phyloP scores from a whole-genome alignment of 2,888 invertebrate species.

The Zhuqinia jingwanae region DNA sequence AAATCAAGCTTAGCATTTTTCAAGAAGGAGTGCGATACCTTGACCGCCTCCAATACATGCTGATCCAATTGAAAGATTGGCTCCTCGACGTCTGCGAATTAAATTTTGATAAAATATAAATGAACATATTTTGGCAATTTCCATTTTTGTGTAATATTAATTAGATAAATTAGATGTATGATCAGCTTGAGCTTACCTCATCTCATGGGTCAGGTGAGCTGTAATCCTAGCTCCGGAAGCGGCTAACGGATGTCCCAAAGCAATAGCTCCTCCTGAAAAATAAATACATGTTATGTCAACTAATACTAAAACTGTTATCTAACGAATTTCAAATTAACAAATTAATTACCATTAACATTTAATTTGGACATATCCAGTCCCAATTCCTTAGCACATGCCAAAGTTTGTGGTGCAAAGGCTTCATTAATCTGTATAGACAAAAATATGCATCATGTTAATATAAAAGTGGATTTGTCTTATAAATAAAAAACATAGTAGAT shows the following conservation, averaged over 20 bases:
- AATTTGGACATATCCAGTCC: conserved; percentile 92
- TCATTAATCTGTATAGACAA: conserved; percentile 91
- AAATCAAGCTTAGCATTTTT: conserved; percentile 82
- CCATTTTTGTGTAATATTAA: conserved; percentile 56
- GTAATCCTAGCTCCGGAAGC: conserved; percentile 97
- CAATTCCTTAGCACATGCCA: conserved; percentile 95
- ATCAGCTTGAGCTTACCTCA: conserved; percentile 94
- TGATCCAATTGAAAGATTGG: conserved; percentile 94
- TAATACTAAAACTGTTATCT: too few relatives aligned
- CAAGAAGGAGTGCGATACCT: conserved; percentile 96
- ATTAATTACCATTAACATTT: conserved; percentile 95
- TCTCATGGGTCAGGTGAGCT: conserved; percentile 93
- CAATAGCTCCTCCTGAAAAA: conserved; percentile 80
- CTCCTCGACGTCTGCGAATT: conserved; percentile 87
- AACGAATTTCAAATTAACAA: too few relatives aligned
- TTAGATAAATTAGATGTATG: too few relatives aligned
- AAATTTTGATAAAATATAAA: too few relatives aligned
- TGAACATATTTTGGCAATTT: too few relatives aligned
- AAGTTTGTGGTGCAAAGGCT: conserved; percentile 97
- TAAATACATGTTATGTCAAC: neutral
- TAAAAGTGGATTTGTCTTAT: neutral
- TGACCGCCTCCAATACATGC: conserved; percentile 99
- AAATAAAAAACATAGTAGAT: too few relatives aligned
- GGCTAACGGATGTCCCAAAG: conserved; percentile 96
- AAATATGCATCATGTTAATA: neutral